Evolutionary conservation across 2,797 vertebrate species (phyloP).

Genomic region (Xerus rutilus): DNA sequence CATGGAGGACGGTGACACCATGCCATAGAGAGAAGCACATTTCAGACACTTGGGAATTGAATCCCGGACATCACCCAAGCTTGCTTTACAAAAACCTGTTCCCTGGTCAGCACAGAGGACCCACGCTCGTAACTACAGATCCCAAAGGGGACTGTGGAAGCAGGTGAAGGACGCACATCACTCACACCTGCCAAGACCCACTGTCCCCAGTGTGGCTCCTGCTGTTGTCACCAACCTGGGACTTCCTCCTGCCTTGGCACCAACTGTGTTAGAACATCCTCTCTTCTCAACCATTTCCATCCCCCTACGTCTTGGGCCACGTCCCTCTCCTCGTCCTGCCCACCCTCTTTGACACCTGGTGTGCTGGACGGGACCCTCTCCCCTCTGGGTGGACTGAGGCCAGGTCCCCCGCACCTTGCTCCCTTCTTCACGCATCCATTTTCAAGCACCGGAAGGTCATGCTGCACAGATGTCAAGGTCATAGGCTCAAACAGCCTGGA

Average conservation of each 20-base stretch:
- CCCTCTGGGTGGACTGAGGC: too few relatives aligned
- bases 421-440: neutral
- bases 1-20: neutral
- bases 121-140: neutral
- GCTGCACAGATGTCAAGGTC: too few relatives aligned
- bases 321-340: fast-evolving
- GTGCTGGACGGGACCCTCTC: too few relatives aligned
- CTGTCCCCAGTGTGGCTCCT: neutral
- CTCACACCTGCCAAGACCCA: neutral
- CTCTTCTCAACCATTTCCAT: neutral
- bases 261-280: neutral
- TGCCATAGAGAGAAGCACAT: neutral
- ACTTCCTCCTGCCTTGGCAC: too few relatives aligned
- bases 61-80: neutral
- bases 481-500: neutral
- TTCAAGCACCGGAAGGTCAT: neutral
- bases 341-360: neutral
- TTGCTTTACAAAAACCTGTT: neutral
- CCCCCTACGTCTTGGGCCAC: neutral
- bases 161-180: neutral
- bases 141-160: too few relatives aligned
- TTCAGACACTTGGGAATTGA: neutral
- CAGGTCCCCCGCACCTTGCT: neutral
- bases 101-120: neutral
- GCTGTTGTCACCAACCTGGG: neutral